A percentile compares a stretch with the other conserved stretches of the same genome.
These are phyloP conservation scores for Drosophila sordidapex DNA, from an alignment of 2,888 invertebrate species.

Conservation along the genomic window DNA sequence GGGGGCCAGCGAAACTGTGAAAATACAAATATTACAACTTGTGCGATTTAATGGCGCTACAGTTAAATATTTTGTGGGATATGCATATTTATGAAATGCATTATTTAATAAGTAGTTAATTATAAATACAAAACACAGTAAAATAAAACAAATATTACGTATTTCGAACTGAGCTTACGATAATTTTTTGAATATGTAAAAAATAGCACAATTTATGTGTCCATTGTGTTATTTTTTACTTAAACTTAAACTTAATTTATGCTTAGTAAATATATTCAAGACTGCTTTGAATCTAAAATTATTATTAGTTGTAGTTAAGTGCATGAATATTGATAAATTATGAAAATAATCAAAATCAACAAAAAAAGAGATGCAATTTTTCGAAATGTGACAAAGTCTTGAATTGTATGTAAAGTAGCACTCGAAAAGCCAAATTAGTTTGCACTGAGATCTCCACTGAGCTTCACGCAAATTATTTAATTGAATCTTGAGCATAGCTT, in stretches of 20 bases:
- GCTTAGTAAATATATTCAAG: background rate
- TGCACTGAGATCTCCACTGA: slow-evolving; percentile 10
- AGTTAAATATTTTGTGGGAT: background rate
- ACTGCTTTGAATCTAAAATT: background rate
- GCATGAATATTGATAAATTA: background rate
- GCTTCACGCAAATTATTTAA: slow-evolving; percentile 42
- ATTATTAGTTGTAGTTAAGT: background rate
- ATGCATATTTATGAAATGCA: background rate
- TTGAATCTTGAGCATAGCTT: slow-evolving; percentile 45
- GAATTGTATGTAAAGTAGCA: background rate
- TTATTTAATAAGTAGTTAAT: background rate
- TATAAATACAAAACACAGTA: background rate
- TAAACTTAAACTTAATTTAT: background rate
- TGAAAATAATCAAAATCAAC: background rate
- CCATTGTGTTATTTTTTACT: too few relatives aligned
- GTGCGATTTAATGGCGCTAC: background rate
- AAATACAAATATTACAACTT: background rate
- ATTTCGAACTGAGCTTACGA: background rate
- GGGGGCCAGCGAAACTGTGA: background rate
- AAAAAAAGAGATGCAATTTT: background rate
- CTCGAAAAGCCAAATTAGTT: background rate
- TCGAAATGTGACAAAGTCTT: background rate
- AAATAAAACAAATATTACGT: background rate
- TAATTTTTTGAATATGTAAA: background rate
- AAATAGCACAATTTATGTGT: background rate